Evolutionary conservation across 2,888 invertebrate species (phyloP), one percentile per base, ranked within the genome.

Genomic region (Beris chalybata): DNA sequence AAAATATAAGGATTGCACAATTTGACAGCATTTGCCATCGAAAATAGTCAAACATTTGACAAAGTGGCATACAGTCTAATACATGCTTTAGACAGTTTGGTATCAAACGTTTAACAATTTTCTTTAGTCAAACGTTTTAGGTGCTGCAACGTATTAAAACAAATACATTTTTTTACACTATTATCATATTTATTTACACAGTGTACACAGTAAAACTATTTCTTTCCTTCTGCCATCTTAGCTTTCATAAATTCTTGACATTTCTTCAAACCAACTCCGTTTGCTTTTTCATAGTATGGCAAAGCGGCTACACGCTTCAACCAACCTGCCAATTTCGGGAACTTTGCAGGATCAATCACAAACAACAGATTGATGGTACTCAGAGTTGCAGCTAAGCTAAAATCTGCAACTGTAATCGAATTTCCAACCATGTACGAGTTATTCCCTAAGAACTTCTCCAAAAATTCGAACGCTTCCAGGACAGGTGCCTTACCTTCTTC

Each of bases 341-440:
- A 77, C 58, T 73, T 76, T 5, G 69, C 70, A 7, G 65, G 65
- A 47, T 79, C 76, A 55, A 80, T 74, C 1, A 79, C 77, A 30
- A 81, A 73, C 11, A 81, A 66, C 59, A 78, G 71, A 66, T 79
- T 74, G 22, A 81, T 71, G 5, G 79, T 78, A 1, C 81, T 76
- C 3, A 81, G 69, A 0, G 81, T 77, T 2, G 83, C 78, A 45
- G 82, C 75, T 57, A 84, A 78, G n/a, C 79, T 79, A 54, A 84
- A 74, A 73, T 86, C 85, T 1, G 85, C 85, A 22, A 79, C 74
- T 6, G 77, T 78, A 66, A 78, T 69, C 50, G 74, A 69, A 43
- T 75, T 71, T 45, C 76, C 77, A 3, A 73, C 75, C 5, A 79
- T 75, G 70, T 74, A 80, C 12, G 67, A 69, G 5, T 72, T 71